Evolutionary conservation across 2,888 invertebrate species (phyloP), one percentile per base, ranked within the genome.

Genomic region (Nymphalis polychloros): DNA sequence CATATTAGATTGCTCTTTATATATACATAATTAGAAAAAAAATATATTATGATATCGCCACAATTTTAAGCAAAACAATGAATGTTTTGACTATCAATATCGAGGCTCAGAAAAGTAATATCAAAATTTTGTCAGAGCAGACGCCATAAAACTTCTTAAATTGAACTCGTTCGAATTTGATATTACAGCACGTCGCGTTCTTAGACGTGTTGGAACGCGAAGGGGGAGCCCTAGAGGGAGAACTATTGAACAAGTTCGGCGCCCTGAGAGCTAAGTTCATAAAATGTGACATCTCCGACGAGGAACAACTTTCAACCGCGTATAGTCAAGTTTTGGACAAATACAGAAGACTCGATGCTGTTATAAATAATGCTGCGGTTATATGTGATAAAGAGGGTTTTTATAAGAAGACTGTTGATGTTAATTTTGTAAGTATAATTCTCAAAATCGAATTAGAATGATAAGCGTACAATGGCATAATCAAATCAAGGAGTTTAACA

Each of bases 231-330:
- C 74, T 92, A 1, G 91, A 92, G 74, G 72, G 68, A 0, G 87
- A 90, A 77, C 84, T 92, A 49, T 72, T 79, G 41, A 79, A 77
- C 70, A 89, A 85, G 76, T 91, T 88, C 55, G 91, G 91, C 10
- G 86, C 89, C n/a, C 72, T 91, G 64, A 84, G 77, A 83, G 88
- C 88, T 16, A 92, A 88, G 86, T 92, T 90, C 77, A 89, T 90
- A 80, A 87, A 87, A 81, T 91, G 92, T 72, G 90, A 92, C 75
- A 81, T 92, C 19, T 77, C 89, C 2, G 81, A 88, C 71, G 87
- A 87, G 23, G 74, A 70, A 0, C 85, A 90, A 75, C 84, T 90
- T 10, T 71, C 75, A 8, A 79, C 79, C 0, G 89, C 91, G 47
- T 91, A 83, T 74, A 81, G 77, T 52, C 86, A 85, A 77, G 87